Conservation (phyloP, 2,113 vertebrate genomes). For the Arenaria interpres region DNA sequence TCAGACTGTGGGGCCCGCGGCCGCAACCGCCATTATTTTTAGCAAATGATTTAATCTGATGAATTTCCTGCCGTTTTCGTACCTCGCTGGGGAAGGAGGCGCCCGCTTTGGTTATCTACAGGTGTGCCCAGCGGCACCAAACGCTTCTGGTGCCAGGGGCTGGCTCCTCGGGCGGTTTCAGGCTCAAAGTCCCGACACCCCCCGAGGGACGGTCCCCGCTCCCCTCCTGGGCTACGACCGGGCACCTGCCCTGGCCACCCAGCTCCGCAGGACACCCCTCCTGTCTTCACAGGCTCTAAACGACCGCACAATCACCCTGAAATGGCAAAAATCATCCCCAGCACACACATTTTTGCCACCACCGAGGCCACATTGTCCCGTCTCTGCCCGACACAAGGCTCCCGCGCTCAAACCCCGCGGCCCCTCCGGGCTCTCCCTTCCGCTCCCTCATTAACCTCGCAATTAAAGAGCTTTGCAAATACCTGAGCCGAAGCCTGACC, state of each 20-base stretch:
- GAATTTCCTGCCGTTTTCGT: background rate
- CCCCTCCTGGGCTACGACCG: background rate
- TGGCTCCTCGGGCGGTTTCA: fast-evolving
- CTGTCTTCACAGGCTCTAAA: background rate
- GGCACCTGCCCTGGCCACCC: background rate
- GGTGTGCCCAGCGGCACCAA: background rate
- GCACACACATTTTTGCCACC: fast-evolving
- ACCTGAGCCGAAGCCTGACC: background rate
- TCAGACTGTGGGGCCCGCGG: fast-evolving
- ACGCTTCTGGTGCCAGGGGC: background rate
- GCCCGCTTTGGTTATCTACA: background rate
- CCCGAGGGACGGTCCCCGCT: fast-evolving
- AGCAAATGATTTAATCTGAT: background rate
- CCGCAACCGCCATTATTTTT: background rate
- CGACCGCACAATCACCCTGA: background rate
- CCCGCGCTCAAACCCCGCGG: background rate
- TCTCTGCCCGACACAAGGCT: background rate
- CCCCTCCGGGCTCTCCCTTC: background rate
- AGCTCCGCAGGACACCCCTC: background rate
- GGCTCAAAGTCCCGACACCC: background rate
- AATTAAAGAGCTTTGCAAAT: background rate
- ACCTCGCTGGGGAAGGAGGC: background rate
- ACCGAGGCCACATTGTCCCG: fast-evolving
- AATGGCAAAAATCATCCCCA: background rate
- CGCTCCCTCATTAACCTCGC: fast-evolving